These are phyloP conservation scores for Pycnonotus jocosus DNA, from an alignment of 2,113 vertebrate genomes.

Conservation along the genomic window DNA sequence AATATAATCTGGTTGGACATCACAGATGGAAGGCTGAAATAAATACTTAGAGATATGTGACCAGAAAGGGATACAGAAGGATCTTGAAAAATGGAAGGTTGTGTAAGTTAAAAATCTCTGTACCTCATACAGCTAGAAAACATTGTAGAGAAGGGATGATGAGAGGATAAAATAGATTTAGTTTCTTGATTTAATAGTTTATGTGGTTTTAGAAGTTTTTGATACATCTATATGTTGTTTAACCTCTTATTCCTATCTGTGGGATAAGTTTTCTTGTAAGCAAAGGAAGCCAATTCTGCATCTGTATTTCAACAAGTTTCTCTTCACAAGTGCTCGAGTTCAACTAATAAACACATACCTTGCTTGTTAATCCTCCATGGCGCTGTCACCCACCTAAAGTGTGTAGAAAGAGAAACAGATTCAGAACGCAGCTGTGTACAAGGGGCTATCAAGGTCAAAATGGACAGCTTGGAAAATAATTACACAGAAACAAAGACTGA, in stretches of 20 bases:
- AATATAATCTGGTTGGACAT: background rate
- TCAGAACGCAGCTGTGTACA: background rate
- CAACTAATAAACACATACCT: slow-evolving; percentile 21
- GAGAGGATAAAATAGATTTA: background rate
- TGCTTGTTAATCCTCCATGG: slow-evolving; percentile 32
- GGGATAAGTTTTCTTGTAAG: background rate
- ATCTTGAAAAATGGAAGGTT: background rate
- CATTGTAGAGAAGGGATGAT: background rate
- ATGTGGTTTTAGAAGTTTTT: background rate
- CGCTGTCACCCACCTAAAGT: background rate
- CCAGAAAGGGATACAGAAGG: background rate
- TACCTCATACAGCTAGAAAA: background rate
- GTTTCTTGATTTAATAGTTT: background rate
- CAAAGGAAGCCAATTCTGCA: background rate
- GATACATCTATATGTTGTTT: background rate
- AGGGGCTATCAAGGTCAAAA: background rate
- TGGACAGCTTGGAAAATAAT: background rate
- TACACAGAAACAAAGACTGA: background rate
- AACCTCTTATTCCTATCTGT: background rate
- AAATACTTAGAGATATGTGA: fast-evolving
- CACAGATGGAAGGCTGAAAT: background rate
- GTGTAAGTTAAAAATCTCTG: fast-evolving
- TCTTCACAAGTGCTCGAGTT: background rate
- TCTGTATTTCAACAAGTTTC: background rate
- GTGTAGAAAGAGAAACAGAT: background rate